These are phyloP conservation scores for Nasonia vitripennis DNA, from an alignment of 1,140 invertebrate genomes.

Conservation along the genomic window DNA sequence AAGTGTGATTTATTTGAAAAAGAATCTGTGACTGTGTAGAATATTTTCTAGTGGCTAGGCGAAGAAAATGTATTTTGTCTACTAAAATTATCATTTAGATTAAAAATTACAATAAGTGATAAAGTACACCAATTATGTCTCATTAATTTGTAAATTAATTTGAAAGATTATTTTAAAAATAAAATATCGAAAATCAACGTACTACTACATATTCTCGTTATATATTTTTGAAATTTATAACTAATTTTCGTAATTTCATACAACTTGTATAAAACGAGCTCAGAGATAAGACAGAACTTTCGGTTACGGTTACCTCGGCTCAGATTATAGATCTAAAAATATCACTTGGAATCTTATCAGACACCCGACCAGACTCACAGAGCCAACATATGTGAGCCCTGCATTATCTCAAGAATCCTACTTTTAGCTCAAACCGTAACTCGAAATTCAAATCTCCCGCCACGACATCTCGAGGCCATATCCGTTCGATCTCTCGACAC, in stretches of 20 bases:
- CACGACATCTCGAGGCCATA: background rate
- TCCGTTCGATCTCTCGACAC: conserved; percentile 24
- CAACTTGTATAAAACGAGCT: no score
- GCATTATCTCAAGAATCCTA: no score
- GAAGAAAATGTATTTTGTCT: conserved; percentile 50
- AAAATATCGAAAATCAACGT: conserved; percentile 21
- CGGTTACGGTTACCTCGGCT: no score
- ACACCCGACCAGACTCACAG: no score
- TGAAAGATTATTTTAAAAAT: conserved; percentile 44
- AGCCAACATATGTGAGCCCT: no score
- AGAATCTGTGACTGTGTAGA: conserved; percentile 24
- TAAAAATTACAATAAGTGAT: conserved; percentile 14
- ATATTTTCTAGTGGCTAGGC: conserved; percentile 40
- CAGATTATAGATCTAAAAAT: no score
- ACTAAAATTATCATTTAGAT: conserved; percentile 40
- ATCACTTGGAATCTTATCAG: no score
- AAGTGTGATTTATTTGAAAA: conserved; percentile 12
- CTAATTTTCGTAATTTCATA: no score
- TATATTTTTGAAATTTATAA: no score
- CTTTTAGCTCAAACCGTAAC: no score
- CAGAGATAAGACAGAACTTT: no score
- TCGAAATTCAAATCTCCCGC: background rate
- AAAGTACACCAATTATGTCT: background rate
- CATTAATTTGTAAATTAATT: conserved; percentile 42
- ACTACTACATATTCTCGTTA: no score